These are phyloP conservation scores for Erpetoichthys calabaricus DNA, from an alignment of 2,797 vertebrate species.

Conservation along the genomic window DNA sequence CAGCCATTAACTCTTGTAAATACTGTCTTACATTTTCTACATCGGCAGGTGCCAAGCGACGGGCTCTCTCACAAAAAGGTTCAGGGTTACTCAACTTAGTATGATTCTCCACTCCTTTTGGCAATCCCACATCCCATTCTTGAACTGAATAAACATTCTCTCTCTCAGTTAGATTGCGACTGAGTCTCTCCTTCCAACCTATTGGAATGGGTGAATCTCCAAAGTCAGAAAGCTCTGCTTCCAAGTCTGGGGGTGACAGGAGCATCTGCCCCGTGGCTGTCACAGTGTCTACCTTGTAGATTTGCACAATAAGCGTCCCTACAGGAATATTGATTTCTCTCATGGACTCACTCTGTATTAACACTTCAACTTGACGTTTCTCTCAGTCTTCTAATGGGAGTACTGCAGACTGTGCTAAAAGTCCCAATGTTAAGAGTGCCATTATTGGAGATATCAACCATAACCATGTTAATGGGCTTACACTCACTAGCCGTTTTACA, in stretches of 20 bases:
- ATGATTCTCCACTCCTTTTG: constrained; percentile 5
- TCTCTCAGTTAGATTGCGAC: constrained; percentile 1
- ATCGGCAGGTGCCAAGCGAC: not conserved
- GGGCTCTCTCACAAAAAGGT: not conserved
- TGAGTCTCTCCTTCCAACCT: constrained; percentile 5
- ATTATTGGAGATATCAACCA: not conserved
- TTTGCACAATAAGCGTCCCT: not conserved
- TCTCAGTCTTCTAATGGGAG: not conserved
- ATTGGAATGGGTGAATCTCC: constrained; percentile 4
- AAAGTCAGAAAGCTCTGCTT: constrained; percentile 2
- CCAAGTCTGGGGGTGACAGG: too few relatives aligned
- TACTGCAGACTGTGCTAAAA: not conserved
- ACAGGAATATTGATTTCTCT: not conserved
- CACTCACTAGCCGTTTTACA: not conserved
- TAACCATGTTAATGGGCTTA: not conserved
- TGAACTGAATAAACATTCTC: not conserved
- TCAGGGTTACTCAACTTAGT: not conserved
- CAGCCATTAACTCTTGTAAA: not conserved
- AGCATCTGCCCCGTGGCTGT: not conserved
- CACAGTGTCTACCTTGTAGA: not conserved
- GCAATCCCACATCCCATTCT: constrained; percentile 11
- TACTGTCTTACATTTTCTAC: not conserved
- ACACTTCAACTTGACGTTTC: not conserved
- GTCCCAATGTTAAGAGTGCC: not conserved
- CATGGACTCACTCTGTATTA: constrained; percentile 2